Conservation (phyloP, 2,113 vertebrate genomes). For the Chlamydotis undulata region DNA sequence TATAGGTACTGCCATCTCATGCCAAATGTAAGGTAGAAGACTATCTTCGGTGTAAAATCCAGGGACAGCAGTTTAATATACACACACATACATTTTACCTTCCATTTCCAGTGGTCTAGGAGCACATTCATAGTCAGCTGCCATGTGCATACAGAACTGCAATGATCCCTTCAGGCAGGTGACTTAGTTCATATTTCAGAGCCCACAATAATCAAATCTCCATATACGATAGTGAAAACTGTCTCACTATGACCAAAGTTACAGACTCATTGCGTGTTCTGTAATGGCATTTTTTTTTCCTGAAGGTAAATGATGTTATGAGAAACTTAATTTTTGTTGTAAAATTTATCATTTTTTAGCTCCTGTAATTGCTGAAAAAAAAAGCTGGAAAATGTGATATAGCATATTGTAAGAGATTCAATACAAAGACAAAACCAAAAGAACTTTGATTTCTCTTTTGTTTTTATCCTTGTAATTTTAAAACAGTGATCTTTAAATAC, state of each 20-base stretch:
- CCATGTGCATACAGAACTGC: neutral
- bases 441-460: neutral
- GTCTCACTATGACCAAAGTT: neutral
- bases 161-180: neutral
- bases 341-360: neutral
- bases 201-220: neutral
- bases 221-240: neutral
- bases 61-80: neutral
- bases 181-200: neutral
- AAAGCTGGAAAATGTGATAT: neutral
- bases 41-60: neutral
- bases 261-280: neutral
- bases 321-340: neutral
- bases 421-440: neutral
- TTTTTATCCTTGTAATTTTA: neutral
- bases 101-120: neutral
- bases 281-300: neutral
- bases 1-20: neutral
- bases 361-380: neutral
- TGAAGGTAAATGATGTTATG: neutral
- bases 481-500: neutral
- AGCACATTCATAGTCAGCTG: neutral
- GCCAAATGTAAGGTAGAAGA: neutral
- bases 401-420: neutral
- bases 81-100: neutral